Evolutionary conservation across 2,888 invertebrate species (phyloP).

Genomic region (Acanthopleura granulata): DNA sequence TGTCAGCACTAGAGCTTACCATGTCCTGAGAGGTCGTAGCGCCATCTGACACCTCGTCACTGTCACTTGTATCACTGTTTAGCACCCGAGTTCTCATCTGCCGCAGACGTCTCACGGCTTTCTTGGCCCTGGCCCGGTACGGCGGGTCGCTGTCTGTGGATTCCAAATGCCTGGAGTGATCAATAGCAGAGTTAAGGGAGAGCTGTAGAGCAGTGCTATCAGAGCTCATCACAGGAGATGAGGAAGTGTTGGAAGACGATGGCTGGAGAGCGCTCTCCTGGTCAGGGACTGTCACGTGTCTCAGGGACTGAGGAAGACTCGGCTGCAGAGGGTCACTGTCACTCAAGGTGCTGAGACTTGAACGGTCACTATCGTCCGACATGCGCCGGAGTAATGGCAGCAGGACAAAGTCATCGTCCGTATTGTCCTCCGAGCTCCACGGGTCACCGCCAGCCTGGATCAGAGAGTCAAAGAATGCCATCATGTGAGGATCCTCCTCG

Average conservation of each 20-base stretch:
- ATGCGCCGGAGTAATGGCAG: neutral
- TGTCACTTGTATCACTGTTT: constrained; percentile 13
- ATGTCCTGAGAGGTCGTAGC: no score
- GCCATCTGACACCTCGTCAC: neutral
- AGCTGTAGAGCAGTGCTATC: neutral
- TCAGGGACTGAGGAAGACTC: neutral
- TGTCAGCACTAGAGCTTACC: no score
- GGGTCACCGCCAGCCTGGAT: constrained; percentile 92
- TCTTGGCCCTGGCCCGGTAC: neutral
- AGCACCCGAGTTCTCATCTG: neutral
- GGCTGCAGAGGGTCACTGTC: neutral
- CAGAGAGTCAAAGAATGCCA: constrained; percentile 95
- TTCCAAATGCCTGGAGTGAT: neutral
- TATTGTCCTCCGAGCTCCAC: constrained; percentile 49
- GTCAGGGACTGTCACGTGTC: neutral
- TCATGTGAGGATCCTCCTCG: constrained; percentile 92
- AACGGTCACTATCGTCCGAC: neutral
- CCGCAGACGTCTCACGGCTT: neutral
- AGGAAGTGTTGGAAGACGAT: no score
- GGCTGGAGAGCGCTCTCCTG: neutral
- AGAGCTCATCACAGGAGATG: neutral
- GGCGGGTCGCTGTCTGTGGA: neutral
- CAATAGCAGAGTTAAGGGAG: neutral
- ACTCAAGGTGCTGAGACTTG: neutral
- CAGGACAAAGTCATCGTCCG: neutral